Conservation (phyloP, 2,888 invertebrate genomes). For the Cylindroiulus punctatus region DNA sequence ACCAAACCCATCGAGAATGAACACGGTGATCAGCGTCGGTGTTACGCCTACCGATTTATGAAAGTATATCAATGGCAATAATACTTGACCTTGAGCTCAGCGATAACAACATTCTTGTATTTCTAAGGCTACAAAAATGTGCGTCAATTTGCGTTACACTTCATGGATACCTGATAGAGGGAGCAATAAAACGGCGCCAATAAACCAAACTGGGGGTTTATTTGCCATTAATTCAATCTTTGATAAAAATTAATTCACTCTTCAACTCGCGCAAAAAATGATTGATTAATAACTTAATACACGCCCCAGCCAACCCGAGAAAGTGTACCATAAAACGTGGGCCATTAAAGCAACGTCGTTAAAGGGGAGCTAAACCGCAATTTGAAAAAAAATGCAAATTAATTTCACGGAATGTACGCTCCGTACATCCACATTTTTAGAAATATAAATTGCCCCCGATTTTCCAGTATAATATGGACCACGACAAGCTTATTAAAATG, state of each 20-base stretch:
- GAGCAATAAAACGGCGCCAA: background rate
- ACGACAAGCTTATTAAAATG: too few relatives aligned
- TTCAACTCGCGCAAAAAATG: background rate
- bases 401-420: too few relatives aligned
- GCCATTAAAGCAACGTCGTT: background rate
- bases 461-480: too few relatives aligned
- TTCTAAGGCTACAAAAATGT: slow-evolving; percentile 8
- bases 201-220: slow-evolving; percentile 17
- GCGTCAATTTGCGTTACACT: slow-evolving; percentile 43
- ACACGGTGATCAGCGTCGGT: background rate
- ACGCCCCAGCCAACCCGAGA: background rate
- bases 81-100: slow-evolving; percentile 3
- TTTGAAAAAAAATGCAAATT: too few relatives aligned
- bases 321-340: background rate
- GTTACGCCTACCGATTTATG: slow-evolving; percentile 22
- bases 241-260: slow-evolving; percentile 23
- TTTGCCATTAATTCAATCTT: slow-evolving; percentile 30
- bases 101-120: background rate
- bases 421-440: too few relatives aligned
- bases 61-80: background rate
- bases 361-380: too few relatives aligned
- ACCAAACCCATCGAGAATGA: background rate
- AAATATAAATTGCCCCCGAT: too few relatives aligned
- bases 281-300: slow-evolving; percentile 23
- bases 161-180: background rate